Base-by-base conservation (phyloP, 2,888 invertebrate species). In the Drosophila anomalata region DNA sequence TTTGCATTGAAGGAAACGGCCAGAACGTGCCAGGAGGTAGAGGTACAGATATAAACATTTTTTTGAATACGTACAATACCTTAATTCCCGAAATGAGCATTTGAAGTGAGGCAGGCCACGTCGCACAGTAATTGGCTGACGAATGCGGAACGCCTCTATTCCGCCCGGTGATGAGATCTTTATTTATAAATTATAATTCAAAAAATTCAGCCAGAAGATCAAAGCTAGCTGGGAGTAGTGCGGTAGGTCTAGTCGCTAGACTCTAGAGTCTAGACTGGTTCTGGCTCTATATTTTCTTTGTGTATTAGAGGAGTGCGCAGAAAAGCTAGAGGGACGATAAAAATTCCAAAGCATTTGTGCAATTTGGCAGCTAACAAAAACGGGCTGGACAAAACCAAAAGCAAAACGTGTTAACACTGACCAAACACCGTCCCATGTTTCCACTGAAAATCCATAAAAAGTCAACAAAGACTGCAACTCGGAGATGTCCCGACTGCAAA, bases 341-440 rank as follows among this genome's bases (percentile, higher is more conserved):
- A 87, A 88, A 89, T 89, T 83, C 89, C 89, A 63, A 84, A 76
- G 86, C 87, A 89, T 89, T 85, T 79, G 61, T 65, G 87, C 79
- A 82, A 88, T 87, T 89, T 80, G 79, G 74, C 76, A 75, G 54
- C 50, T 72, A 41, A 77, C 72, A 63, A 77, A 75, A 78, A 73
- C 76, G 68, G 68, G 69, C 70, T 58, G 69, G 78, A 70, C 54
- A 48, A 51, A 51, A 51, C 41, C 42, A 22, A 41, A 51, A 52
- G 54, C 47, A 61, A 67, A 77, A 85, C 80, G 87, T 78, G 84
- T 84, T 75, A 77, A 79, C 76, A 65, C 65, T 65, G 65, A 65
- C 62, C 54, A 75, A 73, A 55, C 74, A 62, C 57, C 67, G 31
- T 47, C 62, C 68, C 53, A 71, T 59, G 53, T 50, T 68, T 71